phyloP scores from a whole-genome alignment of 1,140 invertebrate genomes.

The Popillia japonica region DNA sequence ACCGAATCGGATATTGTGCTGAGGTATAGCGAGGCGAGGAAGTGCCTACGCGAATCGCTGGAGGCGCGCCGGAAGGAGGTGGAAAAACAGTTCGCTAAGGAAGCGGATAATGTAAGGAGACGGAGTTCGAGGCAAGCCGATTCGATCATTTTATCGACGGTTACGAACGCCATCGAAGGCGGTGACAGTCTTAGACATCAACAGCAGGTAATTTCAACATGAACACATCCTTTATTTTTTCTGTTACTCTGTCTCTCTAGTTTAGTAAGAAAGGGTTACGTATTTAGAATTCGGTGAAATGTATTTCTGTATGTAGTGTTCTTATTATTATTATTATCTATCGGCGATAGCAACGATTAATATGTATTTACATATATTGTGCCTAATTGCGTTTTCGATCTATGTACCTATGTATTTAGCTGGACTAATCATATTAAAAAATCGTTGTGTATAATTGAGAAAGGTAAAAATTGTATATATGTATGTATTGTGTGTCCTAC shows the following conservation, averaged over 20 bases:
- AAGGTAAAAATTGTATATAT: neutral
- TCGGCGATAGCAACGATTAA: neutral
- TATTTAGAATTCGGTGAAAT: too few relatives aligned
- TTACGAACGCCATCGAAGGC: slow-evolving; percentile 50
- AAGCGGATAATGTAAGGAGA: slow-evolving; percentile 59
- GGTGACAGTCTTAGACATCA: slow-evolving; percentile 57
- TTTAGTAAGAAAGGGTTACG: too few relatives aligned
- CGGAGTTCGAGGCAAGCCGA: slow-evolving; percentile 63
- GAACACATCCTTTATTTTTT: too few relatives aligned
- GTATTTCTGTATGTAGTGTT: too few relatives aligned
- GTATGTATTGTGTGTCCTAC: too few relatives aligned
- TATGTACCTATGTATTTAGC: neutral
- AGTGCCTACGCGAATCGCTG: slow-evolving; percentile 60
- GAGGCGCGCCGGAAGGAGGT: slow-evolving; percentile 63
- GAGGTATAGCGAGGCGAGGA: slow-evolving; percentile 65
- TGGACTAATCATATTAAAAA: slow-evolving; percentile 1
- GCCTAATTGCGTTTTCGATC: neutral
- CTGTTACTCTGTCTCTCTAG: too few relatives aligned
- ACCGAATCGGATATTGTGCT: slow-evolving; percentile 85
- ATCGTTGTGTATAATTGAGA: neutral
- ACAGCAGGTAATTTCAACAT: slow-evolving; percentile 56
- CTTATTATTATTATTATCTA: too few relatives aligned
- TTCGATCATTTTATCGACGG: slow-evolving; percentile 50
- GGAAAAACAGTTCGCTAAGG: slow-evolving; percentile 59
- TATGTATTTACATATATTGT: too few relatives aligned